These are phyloP conservation scores for Cebus imitator DNA, from an alignment of 2,113 vertebrate genomes.

Conservation along the genomic window DNA sequence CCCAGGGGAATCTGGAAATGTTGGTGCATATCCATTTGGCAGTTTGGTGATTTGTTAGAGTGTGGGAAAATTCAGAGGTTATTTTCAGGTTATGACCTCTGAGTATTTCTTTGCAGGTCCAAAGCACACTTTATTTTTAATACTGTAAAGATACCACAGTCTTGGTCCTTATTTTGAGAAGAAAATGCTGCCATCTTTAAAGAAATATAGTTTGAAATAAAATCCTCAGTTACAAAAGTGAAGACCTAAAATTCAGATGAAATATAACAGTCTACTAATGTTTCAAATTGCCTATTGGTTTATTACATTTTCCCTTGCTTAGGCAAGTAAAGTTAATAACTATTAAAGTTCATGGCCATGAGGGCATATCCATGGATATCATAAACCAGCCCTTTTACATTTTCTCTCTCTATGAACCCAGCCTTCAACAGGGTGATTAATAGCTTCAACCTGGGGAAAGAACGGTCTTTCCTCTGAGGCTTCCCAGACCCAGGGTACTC, in stretches of 20 bases:
- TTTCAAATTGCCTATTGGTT: not conserved
- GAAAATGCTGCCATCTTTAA: slow-evolving; percentile 11
- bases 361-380: not conserved
- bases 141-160: slow-evolving; percentile 10
- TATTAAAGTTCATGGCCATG: not conserved
- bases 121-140: slow-evolving; percentile 55
- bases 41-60: slow-evolving; percentile 56
- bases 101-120: slow-evolving; percentile 73
- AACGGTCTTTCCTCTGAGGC: not conserved
- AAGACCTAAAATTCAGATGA: slow-evolving; percentile 31
- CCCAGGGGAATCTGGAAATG: slow-evolving; percentile 65
- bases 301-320: slow-evolving; percentile 18
- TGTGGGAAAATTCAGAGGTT: slow-evolving; percentile 76
- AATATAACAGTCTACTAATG: not conserved
- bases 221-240: slow-evolving; percentile 31
- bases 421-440: not conserved
- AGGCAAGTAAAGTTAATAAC: not conserved
- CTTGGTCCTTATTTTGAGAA: not conserved
- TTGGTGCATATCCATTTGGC: slow-evolving; percentile 72
- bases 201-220: slow-evolving; percentile 43
- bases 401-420: not conserved
- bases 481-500: not conserved
- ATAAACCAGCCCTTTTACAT: not conserved
- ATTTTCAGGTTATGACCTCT: slow-evolving; percentile 76
- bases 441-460: not conserved